phyloP scores from a whole-genome alignment of 2,888 invertebrate species.

The Drosophila colorata region DNA sequence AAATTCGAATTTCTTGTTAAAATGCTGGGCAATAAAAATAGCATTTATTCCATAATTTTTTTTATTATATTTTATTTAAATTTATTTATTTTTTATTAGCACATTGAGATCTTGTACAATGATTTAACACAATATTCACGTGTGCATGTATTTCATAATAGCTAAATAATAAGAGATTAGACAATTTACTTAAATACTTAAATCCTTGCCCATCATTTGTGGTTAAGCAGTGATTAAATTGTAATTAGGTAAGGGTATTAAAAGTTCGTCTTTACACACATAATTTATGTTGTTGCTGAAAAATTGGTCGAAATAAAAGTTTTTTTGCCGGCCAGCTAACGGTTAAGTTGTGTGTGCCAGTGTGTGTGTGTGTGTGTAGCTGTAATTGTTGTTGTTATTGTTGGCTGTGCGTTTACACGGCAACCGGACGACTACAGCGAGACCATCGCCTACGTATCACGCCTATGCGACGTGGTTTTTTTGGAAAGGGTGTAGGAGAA shows the following conservation, averaged over 20 bases:
- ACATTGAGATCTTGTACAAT: too few relatives aligned
- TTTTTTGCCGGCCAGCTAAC: slow-evolving; percentile 33
- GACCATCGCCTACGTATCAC: slow-evolving; percentile 43
- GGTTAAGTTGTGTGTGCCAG: slow-evolving; percentile 8
- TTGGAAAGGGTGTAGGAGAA: not conserved
- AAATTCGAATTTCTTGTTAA: too few relatives aligned
- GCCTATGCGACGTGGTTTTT: slow-evolving; percentile 26
- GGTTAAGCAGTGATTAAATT: not conserved
- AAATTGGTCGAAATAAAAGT: slow-evolving; percentile 49
- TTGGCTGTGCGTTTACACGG: slow-evolving; percentile 43
- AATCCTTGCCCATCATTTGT: not conserved
- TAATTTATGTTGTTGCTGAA: slow-evolving; percentile 23
- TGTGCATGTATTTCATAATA: too few relatives aligned
- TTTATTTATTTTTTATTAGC: too few relatives aligned
- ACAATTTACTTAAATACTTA: not conserved
- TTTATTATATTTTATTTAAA: too few relatives aligned
- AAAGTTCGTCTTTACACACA: not conserved
- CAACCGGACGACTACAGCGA: slow-evolving; percentile 14
- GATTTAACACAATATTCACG: too few relatives aligned
- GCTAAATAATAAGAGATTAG: too few relatives aligned
- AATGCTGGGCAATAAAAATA: too few relatives aligned
- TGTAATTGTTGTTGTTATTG: slow-evolving; percentile 17
- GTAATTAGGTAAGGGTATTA: slow-evolving; percentile 6
- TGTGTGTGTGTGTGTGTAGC: not conserved
- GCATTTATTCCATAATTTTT: too few relatives aligned